phyloP scores from a whole-genome alignment of 2,113 vertebrate genomes.

The Gyps fulvus region DNA sequence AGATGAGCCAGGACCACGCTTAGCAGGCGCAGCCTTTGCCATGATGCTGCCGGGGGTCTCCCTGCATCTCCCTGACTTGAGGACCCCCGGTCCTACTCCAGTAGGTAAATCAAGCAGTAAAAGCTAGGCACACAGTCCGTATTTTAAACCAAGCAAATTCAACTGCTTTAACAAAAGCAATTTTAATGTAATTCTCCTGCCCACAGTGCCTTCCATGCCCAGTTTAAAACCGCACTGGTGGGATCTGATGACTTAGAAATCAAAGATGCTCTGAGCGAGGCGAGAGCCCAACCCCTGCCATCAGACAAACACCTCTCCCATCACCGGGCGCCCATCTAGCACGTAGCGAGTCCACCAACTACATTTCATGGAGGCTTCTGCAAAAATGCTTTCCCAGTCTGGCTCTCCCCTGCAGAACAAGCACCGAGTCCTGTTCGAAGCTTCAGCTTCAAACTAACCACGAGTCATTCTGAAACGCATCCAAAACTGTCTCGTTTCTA shows the following conservation, averaged over 20 bases:
- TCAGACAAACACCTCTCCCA: background rate
- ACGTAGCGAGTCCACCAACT: rapidly evolving
- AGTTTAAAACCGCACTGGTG: too few relatives aligned
- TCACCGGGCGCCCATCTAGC: rapidly evolving
- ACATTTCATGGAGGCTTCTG: background rate
- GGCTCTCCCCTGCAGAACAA: background rate
- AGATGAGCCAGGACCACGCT: background rate
- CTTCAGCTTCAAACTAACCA: background rate
- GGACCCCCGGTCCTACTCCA: background rate
- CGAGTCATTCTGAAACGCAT: background rate
- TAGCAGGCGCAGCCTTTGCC: background rate
- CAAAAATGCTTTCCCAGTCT: background rate
- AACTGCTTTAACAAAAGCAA: background rate
- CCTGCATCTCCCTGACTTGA: background rate
- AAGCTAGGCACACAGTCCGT: too few relatives aligned
- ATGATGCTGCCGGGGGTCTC: background rate
- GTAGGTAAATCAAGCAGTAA: background rate
- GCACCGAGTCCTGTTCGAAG: background rate
- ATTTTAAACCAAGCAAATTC: background rate
- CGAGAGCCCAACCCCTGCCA: rapidly evolving
- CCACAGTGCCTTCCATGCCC: background rate
- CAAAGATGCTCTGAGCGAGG: background rate
- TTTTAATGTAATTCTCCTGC: background rate
- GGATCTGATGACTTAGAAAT: background rate
- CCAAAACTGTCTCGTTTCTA: background rate